Evolutionary conservation across 2,888 invertebrate genomes (phyloP), one percentile per base, ranked within the genome.

Genomic region (Electrophaes corylata): DNA sequence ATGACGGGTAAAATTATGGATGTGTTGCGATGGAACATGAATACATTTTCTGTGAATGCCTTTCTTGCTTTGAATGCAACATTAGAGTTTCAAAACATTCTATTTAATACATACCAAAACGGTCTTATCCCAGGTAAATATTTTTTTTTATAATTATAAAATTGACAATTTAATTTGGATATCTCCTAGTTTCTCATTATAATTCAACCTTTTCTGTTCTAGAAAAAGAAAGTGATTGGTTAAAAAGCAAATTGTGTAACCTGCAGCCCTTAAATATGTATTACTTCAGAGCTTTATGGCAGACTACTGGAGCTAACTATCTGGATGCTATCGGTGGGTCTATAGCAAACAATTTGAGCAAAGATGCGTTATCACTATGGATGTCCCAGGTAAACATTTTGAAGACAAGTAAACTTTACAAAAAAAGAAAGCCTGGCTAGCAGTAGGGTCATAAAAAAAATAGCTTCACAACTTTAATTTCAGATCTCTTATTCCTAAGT

Each of bases 1-100:
- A 86, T 89, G 86, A 60, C 90, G 16, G 88, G 79, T 10, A 90
- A 89, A 69, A 77, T 88, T 2, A 62, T 92, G 44, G 83, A 88
- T 57, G 67, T 73, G 2, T 79, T 83, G 0, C 72, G 92, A 18
- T 88, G 88, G 87, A 84, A 80, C 48, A 76, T 86, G 6, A 73
- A 75, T 18, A 79, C 79, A 31, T 92, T 84, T 69, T 55, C 67
- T 41, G 11, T 68, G 0, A 58, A 68, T 11, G 72, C 78, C n/a
- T 79, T 86, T 10, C 48, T 60, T 6, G 76, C 84, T 23, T 65
- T 91, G n/a, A 74, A 84, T 39, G 62, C 75, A 4, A 72, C 81
- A 11, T 62, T 91, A 20, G 65, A 77, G 8, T 69, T 91, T 52
- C 85, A 86, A 56, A 72, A 66, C 48, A 68, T 69, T 16, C 57